Evolutionary conservation across 1,140 invertebrate genomes (phyloP).

Genomic region (Papilio polyxenes): DNA sequence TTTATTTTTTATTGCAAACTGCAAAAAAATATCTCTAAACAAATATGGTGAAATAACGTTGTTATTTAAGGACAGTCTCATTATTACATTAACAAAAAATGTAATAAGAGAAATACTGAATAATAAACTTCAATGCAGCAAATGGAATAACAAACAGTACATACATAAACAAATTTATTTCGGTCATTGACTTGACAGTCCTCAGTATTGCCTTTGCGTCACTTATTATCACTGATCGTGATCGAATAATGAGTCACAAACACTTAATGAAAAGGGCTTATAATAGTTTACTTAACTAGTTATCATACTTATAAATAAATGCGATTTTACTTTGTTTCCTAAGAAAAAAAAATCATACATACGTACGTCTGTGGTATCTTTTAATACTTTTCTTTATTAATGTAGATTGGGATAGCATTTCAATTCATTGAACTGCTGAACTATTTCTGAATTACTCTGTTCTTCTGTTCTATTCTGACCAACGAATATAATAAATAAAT

Average conservation of each 20-base stretch:
- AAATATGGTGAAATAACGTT: background rate
- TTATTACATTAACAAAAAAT: background rate
- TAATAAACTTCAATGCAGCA: conserved; percentile 37
- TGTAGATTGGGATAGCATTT: too few relatives aligned
- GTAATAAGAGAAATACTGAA: background rate
- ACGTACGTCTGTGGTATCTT: too few relatives aligned
- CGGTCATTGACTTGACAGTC: conserved; percentile 51
- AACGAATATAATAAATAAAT: background rate
- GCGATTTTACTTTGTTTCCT: background rate
- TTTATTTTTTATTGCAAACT: too few relatives aligned
- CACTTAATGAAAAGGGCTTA: conserved; percentile 13
- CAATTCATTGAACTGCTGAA: background rate
- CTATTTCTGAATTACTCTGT: conserved; percentile 12
- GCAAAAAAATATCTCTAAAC: background rate
- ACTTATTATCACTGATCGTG: conserved; percentile 39
- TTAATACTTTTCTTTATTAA: too few relatives aligned
- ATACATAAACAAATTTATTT: conserved; percentile 49
- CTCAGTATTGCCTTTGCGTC: conserved; percentile 50
- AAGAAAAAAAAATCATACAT: background rate
- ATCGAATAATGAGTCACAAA: conserved; percentile 48
- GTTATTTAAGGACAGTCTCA: background rate
- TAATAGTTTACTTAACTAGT: background rate
- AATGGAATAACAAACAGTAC: conserved; percentile 53
- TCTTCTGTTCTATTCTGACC: too few relatives aligned
- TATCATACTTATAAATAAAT: background rate